Evolutionary conservation across 2,797 vertebrate species (phyloP).

Genomic region (Smutsia gigantea): DNA sequence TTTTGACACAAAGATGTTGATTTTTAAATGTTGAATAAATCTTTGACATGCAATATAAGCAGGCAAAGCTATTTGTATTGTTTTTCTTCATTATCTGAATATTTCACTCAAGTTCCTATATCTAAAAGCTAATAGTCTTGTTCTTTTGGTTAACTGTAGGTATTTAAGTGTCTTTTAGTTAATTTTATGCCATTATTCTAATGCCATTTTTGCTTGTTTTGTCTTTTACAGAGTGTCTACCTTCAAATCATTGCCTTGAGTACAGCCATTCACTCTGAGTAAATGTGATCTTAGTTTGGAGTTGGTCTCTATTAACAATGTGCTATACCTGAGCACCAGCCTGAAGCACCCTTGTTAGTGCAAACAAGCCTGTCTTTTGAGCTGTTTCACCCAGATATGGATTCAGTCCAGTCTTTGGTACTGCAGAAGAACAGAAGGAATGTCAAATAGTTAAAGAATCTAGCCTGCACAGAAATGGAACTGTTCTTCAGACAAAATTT

Average conservation of each 20-base stretch:
- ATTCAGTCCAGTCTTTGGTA: not conserved
- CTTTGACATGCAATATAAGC: not conserved
- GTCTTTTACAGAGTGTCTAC: not conserved
- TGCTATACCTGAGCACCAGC: not conserved
- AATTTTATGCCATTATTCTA: not conserved
- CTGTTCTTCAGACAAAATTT: not conserved
- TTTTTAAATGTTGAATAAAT: not conserved
- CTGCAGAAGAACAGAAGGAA: not conserved
- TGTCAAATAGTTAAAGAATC: not conserved
- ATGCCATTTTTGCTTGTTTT: not conserved
- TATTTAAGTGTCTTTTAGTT: not conserved
- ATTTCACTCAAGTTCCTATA: not conserved
- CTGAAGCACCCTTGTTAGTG: not conserved
- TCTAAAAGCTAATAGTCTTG: not conserved
- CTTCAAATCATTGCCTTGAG: not conserved
- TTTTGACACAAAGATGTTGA: not conserved
- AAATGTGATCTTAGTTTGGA: not conserved
- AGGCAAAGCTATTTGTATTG: not conserved
- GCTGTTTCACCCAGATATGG: not conserved
- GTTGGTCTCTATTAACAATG: not conserved
- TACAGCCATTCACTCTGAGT: not conserved
- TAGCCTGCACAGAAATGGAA: not conserved
- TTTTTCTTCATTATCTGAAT: not conserved
- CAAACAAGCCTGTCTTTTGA: not conserved
- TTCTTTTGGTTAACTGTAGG: too few species aligned